Base-by-base conservation (phyloP, 2,797 vertebrate species). In the Parotocinclus haroldoi region DNA sequence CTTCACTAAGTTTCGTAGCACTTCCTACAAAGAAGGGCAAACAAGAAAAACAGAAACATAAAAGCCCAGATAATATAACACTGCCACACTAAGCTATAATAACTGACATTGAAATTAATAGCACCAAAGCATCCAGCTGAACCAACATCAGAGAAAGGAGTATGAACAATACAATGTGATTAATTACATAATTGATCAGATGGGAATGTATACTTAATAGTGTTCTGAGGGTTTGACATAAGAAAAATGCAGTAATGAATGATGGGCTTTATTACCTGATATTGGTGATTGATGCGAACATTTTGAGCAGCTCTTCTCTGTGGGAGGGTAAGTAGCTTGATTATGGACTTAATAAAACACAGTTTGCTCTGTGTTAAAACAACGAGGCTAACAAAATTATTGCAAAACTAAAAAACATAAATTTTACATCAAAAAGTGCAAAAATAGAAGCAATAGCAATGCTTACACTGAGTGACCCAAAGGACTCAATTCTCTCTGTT, bases 1-100 rank as follows among this genome's bases (percentile, higher is more conserved):
- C 80, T 99, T 99, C 71, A 99, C 95, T 78, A 99, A 82, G 79
- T 97, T 99, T 85, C 91, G 92, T 87, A 99, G 92, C 19, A 99
- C 96, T 81, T 99, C 96, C 97, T 99, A 74, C 57, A 81, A 81
- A 13, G 73, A 1, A 52, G 12, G 67, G 9, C 10, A 40, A 16
- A 3, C 5, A 16, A 50, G 0, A 16, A 36, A 49, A 51, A 38
- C 45, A 55, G 11, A 17, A 58, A 27, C 38, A 37, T 42, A 45
- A 64, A 16, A 14, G 45, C 8, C 19, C 9, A 8, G 40, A 42
- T 48, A 13, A 12, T 48, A 11, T 44, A 13, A 44, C 42, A 44
- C 42, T 44, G 3, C n/a, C 10, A 7, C 3, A 0, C 12, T 48
- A 7, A 44, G 42, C 9, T 44, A 9, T 44, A 40, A 62, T 59